Conservation (phyloP, 2,888 invertebrate genomes). For the Sminthurinus aureus region DNA sequence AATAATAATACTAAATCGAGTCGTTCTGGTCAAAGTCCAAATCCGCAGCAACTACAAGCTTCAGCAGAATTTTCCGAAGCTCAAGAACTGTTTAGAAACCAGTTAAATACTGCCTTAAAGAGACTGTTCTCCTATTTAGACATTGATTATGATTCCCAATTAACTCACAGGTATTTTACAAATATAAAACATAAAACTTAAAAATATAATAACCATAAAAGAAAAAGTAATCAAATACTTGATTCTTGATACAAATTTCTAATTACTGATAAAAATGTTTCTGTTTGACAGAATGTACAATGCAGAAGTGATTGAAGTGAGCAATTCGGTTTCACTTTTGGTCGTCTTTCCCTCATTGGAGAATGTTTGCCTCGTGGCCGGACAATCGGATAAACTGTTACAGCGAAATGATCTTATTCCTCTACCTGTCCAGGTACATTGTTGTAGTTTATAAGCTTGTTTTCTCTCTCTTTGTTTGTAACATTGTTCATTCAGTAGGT, state of each 20-base stretch:
- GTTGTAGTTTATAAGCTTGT: no score
- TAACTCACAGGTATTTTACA: conserved; percentile 52
- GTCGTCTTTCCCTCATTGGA: conserved; percentile 92
- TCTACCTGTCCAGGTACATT: conserved; percentile 81
- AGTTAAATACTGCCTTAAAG: conserved; percentile 53
- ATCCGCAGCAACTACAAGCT: background rate
- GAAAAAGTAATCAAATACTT: no score
- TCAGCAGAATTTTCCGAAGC: conserved; percentile 48
- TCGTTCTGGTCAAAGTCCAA: background rate
- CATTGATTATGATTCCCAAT: conserved; percentile 53
- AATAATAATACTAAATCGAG: background rate
- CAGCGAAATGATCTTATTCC: conserved; percentile 86
- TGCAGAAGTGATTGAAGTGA: conserved; percentile 91
- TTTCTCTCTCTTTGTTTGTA: no score
- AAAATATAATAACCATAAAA: background rate
- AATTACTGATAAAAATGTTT: background rate
- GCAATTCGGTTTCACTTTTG: conserved; percentile 87
- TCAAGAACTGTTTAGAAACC: conserved; percentile 55
- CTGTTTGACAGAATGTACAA: conserved; percentile 77
- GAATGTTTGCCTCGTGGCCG: conserved; percentile 85
- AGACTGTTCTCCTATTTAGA: conserved; percentile 56
- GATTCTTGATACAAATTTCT: background rate
- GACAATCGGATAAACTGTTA: conserved; percentile 82
- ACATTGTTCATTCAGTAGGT: no score
- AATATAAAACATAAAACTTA: background rate